Conservation (phyloP, 2,797 vertebrate species). For the Pipistrellus nathusii region DNA sequence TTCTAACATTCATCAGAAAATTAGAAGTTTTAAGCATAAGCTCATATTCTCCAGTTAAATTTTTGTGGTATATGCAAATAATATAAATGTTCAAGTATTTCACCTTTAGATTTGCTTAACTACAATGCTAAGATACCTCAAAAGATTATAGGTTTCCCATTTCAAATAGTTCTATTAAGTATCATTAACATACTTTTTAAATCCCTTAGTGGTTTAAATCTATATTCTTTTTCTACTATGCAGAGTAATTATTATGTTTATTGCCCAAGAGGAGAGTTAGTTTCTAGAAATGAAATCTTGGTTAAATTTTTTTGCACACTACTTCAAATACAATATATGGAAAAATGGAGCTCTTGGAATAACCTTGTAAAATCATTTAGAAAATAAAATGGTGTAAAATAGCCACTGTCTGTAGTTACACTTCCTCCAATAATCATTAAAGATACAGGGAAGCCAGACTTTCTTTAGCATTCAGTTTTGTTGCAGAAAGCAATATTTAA, state of each 20-base stretch:
- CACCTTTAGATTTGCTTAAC: constrained; percentile 38
- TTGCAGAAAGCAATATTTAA: no score
- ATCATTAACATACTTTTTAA: constrained; percentile 1
- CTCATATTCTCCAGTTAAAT: background rate
- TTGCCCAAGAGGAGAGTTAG: constrained; percentile 2
- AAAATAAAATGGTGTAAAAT: constrained; percentile 43
- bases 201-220: background rate
- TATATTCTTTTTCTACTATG: constrained; percentile 31
- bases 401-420: background rate
- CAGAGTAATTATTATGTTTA: background rate
- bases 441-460: background rate
- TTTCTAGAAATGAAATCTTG: constrained; percentile 43
- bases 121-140: background rate
- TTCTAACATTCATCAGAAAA: constrained; percentile 12
- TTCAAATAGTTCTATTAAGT: constrained; percentile 45
- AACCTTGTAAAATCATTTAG: constrained; percentile 61
- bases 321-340: constrained; percentile 19
- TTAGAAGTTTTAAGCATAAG: background rate
- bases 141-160: background rate
- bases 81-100: background rate
- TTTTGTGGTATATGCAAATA: constrained; percentile 4
- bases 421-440: constrained; percentile 12
- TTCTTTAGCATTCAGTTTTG: background rate
- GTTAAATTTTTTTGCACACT: background rate
- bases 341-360: background rate